Evolutionary conservation across 2,113 vertebrate genomes (phyloP).

Genomic region (Actenoides lindsayi): DNA sequence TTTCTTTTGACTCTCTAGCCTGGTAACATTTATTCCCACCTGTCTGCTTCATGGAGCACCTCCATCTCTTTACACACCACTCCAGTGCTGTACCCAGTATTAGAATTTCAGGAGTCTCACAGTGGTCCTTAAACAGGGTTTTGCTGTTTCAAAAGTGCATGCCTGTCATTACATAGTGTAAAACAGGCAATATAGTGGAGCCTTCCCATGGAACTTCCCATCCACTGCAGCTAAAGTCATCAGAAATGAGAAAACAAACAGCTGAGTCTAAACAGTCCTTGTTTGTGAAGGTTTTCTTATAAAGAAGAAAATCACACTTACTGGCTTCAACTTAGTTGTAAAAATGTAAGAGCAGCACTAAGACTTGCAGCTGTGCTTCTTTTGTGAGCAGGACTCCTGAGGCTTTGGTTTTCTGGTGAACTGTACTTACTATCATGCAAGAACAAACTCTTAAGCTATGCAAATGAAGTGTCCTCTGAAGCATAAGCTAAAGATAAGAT

Average conservation of each 20-base stretch:
- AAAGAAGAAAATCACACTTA: background rate
- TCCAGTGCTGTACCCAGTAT: background rate
- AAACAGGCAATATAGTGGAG: background rate
- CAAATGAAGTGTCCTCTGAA: background rate
- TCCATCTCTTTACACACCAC: background rate
- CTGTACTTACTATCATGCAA: background rate
- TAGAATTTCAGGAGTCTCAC: background rate
- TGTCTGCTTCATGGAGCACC: background rate
- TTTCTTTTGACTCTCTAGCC: background rate
- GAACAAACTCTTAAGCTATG: background rate
- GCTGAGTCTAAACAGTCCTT: background rate
- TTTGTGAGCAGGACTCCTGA: background rate
- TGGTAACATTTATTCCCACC: background rate
- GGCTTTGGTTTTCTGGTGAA: background rate
- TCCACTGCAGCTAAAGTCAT: background rate
- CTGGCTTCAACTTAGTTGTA: background rate
- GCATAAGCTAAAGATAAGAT: background rate
- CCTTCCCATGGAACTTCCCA: background rate
- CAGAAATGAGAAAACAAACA: background rate
- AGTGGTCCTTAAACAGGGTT: background rate
- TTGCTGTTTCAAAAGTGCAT: background rate
- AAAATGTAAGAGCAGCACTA: background rate
- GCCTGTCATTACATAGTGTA: accelerated
- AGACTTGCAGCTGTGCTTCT: background rate
- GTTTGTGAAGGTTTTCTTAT: background rate